phyloP scores from a whole-genome alignment of 23 tunicate species.

The Clavelina lepadiformis region DNA sequence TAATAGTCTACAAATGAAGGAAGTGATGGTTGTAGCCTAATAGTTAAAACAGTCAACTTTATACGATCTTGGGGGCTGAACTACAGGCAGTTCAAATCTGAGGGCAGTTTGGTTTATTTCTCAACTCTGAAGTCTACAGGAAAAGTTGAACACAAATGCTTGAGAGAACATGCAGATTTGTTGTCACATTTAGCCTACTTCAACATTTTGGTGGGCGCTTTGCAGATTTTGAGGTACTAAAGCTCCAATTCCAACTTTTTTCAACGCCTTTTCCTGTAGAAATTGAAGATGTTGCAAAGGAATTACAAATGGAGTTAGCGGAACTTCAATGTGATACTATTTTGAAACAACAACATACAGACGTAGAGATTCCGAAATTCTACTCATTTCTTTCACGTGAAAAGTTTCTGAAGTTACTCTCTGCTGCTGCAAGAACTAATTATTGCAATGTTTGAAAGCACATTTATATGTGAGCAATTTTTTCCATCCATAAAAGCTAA shows the following conservation, averaged over 20 bases:
- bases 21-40: too few species aligned
- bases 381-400: slow-evolving; percentile 10
- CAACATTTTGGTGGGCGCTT: slow-evolving; percentile 19
- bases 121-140: slow-evolving; percentile 10
- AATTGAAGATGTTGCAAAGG: slow-evolving; percentile 23
- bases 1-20: too few species aligned
- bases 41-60: too few species aligned
- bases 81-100: slow-evolving; percentile 35
- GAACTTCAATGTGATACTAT: too few species aligned
- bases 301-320: slow-evolving; percentile 19
- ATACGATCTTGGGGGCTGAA: slow-evolving; percentile 29
- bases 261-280: slow-evolving; percentile 35
- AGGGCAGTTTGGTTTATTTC: slow-evolving; percentile 8
- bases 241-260: slow-evolving; percentile 21
- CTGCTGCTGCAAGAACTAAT: neutral
- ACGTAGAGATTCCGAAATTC: slow-evolving; percentile 24
- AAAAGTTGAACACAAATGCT: slow-evolving; percentile 5
- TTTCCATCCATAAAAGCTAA: neutral
- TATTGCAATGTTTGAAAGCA: neutral
- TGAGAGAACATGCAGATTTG: slow-evolving; percentile 14
- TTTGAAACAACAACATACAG: slow-evolving; percentile 30
- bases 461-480: neutral
- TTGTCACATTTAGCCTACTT: slow-evolving; percentile 24
- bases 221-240: slow-evolving; percentile 1
- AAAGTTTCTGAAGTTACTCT: slow-evolving; percentile 21